Evolutionary conservation across 2,888 invertebrate genomes (phyloP).

Genomic region (Parnassius mnemosyne): DNA sequence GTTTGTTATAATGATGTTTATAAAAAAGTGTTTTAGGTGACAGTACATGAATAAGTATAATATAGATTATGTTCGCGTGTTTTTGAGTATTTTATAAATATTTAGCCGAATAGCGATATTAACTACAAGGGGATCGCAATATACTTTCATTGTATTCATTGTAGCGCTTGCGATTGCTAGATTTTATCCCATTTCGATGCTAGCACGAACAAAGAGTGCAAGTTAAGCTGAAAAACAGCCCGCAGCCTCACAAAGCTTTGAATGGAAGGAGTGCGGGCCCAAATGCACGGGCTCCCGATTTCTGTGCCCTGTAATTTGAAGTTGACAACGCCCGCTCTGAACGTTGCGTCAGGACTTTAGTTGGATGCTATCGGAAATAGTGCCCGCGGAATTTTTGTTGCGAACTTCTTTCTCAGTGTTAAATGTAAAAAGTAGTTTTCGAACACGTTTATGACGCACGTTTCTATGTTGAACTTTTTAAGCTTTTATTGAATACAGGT

Average conservation of each 20-base stretch:
- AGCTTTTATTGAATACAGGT: not conserved
- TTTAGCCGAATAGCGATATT: not conserved
- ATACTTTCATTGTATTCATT: constrained; percentile 18
- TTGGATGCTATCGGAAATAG: constrained; percentile 35
- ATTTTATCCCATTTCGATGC: constrained; percentile 50
- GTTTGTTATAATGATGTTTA: too few relatives aligned
- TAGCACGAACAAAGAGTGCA: constrained; percentile 53
- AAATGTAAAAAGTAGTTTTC: constrained; percentile 28
- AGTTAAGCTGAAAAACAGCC: constrained; percentile 55
- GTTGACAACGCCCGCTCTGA: constrained; percentile 46
- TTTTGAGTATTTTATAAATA: not conserved
- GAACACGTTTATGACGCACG: constrained; percentile 27
- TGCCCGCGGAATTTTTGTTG: constrained; percentile 35
- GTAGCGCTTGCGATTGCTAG: constrained; percentile 28
- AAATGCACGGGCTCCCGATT: constrained; percentile 44
- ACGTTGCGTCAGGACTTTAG: constrained; percentile 36
- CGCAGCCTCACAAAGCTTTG: constrained; percentile 60
- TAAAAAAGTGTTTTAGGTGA: too few relatives aligned
- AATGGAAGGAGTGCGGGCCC: constrained; percentile 48
- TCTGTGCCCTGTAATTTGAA: constrained; percentile 61
- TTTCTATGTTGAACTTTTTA: constrained; percentile 10
- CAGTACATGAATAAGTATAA: too few relatives aligned
- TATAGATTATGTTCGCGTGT: too few relatives aligned
- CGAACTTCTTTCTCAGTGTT: constrained; percentile 28
- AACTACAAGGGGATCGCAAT: constrained; percentile 14